Evolutionary conservation across 2,888 invertebrate species (phyloP).

Genomic region (Congeria kusceri): DNA sequence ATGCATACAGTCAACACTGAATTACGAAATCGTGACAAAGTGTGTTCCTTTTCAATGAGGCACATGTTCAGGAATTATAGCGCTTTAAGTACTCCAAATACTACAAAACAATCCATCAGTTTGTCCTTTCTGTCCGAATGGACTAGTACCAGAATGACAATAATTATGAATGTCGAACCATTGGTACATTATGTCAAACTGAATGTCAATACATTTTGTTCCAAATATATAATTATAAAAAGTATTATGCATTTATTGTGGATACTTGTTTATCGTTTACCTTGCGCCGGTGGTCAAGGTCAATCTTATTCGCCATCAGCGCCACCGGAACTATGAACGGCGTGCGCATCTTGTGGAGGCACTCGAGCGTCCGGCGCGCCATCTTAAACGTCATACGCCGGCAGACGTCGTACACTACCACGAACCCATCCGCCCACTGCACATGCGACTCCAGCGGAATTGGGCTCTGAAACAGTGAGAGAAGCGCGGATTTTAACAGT

Average conservation of each 20-base stretch:
- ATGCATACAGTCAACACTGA: no score
- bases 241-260: slow-evolving; percentile 20
- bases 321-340: slow-evolving; percentile 92
- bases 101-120: no score
- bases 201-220: no score
- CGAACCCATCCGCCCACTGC: slow-evolving; percentile 92
- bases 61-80: no score
- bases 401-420: slow-evolving; percentile 93
- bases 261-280: not conserved
- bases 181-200: no score
- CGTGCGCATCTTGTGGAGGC: slow-evolving; percentile 81
- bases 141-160: no score
- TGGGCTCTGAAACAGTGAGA: not conserved
- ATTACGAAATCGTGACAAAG: no score
- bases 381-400: slow-evolving; percentile 91
- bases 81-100: no score
- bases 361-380: slow-evolving; percentile 64
- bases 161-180: no score
- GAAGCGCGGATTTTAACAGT: not conserved
- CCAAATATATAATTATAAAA: no score
- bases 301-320: slow-evolving; percentile 92
- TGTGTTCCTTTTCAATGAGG: no score
- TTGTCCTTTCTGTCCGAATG: no score
- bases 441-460: slow-evolving; percentile 62
- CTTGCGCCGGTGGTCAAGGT: slow-evolving; percentile 87